A percentile compares a stretch with the other conserved stretches of the same genome.
Conservation (phyloP, 2,797 vertebrate genomes). For the Adrianichthys oophorus region DNA sequence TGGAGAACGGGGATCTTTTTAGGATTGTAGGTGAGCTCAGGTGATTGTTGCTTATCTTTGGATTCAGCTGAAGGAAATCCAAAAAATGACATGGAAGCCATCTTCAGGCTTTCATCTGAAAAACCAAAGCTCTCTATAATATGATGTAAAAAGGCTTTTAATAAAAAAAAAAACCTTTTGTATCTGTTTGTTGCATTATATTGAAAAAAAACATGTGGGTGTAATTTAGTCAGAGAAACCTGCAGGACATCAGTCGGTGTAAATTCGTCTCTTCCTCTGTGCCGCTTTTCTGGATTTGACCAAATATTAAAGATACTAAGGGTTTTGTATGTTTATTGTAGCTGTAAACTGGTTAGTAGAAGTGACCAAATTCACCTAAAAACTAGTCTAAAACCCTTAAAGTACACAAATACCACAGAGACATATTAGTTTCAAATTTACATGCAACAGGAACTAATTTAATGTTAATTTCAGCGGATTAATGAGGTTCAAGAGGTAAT, state of each 20-base stretch:
- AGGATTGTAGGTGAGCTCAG: not conserved
- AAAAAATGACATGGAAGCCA: slow-evolving; percentile 17
- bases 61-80: not conserved
- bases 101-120: not conserved
- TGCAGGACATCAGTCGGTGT: slow-evolving; percentile 13
- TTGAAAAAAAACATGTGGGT: not conserved
- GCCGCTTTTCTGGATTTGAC: not conserved
- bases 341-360: no score
- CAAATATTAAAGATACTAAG: no score
- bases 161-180: no score
- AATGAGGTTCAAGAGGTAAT: not conserved
- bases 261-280: slow-evolving; percentile 8
- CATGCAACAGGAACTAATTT: not conserved
- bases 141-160: no score
- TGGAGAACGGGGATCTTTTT: not conserved
- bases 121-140: no score
- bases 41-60: not conserved
- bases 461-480: no score
- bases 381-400: no score
- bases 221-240: slow-evolving; percentile 29
- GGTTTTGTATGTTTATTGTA: no score
- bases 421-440: no score
- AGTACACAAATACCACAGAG: no score
- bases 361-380: no score
- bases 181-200: no score